Base-by-base conservation (phyloP, 2,797 vertebrate species). In the Eulemur mongoz region DNA sequence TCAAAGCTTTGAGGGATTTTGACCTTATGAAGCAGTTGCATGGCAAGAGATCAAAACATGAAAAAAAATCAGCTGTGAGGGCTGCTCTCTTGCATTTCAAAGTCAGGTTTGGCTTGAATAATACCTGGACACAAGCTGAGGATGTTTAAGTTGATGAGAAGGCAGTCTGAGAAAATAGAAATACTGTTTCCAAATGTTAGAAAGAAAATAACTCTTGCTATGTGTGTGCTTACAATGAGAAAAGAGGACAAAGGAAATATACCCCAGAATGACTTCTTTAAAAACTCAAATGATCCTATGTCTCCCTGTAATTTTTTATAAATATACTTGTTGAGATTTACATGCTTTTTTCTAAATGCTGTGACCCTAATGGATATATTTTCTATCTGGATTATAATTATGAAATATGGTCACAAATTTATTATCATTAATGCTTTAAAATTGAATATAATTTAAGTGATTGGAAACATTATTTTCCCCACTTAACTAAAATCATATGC, bases 1-100 rank as follows among this genome's bases (percentile, higher is more conserved):
- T 92, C 94, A 97, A 70, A 93, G 65, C 84, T 89, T 96, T 87
- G 90, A 97, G 94, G 13, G 32, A 90, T 92, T 97, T 95, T 97
- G 95, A 96, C 52, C 76, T 92, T 75, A 81, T 54, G 48, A 91
- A 96, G 59, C 32, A 43, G 43, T 89, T 93, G 10, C 23, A 52
- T 85, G 72, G 76, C 73, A 88, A 95, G 69, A 95, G 81, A 96
- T 95, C 72, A 96, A 94, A 96, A 61, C 35, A 61, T 90, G 12
- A 30, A 40, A 93, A 73, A 70, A 80, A 80, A 43, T 81, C 35
- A 90, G 17, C 76, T 82, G 11, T 75, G 67, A 84, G 45, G 13
- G 13, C 52, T 91, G 61, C 27, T 91, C 1, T 94, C 57, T 93
- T 97, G 82, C 82, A 89, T 91, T 96, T 93, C 76, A 95, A 69